Evolutionary conservation across 2,888 invertebrate species (phyloP).

Genomic region (Melanargia galathea): DNA sequence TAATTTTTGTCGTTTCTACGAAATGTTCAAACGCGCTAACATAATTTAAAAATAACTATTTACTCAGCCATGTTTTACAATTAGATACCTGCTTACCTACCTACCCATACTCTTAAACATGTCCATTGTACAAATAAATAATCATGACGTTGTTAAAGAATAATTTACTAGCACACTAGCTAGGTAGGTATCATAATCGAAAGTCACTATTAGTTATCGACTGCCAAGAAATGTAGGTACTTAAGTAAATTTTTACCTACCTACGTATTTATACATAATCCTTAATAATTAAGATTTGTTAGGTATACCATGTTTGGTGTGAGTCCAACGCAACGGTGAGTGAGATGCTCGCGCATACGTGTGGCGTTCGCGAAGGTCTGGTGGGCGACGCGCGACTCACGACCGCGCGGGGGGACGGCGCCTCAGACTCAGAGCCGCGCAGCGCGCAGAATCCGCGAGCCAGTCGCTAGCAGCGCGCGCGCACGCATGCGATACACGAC

Average conservation of each 20-base stretch:
- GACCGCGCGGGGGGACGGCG: slow-evolving; percentile 49
- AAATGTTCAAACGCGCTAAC: neutral
- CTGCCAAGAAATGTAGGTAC: slow-evolving; percentile 27
- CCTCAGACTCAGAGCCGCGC: slow-evolving; percentile 42
- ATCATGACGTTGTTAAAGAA: slow-evolving; percentile 7
- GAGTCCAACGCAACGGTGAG: slow-evolving; percentile 68
- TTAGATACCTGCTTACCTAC: too few relatives aligned
- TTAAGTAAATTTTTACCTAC: neutral
- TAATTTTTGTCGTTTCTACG: slow-evolving; percentile 1
- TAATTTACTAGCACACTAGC: neutral
- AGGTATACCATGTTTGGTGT: slow-evolving; percentile 72
- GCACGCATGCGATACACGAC: slow-evolving; percentile 65
- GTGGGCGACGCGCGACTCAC: slow-evolving; percentile 57
- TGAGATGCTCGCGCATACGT: slow-evolving; percentile 78
- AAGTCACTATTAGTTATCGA: slow-evolving; percentile 17
- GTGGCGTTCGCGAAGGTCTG: slow-evolving; percentile 62
- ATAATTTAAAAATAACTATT: slow-evolving; percentile 6
- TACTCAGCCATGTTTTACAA: neutral
- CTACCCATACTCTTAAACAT: neutral
- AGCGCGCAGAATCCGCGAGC: slow-evolving; percentile 70
- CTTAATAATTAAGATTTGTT: slow-evolving; percentile 46
- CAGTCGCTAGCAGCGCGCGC: slow-evolving; percentile 76
- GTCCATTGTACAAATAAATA: slow-evolving; percentile 16
- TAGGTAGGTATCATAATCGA: slow-evolving; percentile 15
- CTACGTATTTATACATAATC: slow-evolving; percentile 27